Percentiles rank a stretch among this genome's conserved stretches.
Conservation (phyloP, 1,140 invertebrate species). For the Acromyrmex charruanus region DNA sequence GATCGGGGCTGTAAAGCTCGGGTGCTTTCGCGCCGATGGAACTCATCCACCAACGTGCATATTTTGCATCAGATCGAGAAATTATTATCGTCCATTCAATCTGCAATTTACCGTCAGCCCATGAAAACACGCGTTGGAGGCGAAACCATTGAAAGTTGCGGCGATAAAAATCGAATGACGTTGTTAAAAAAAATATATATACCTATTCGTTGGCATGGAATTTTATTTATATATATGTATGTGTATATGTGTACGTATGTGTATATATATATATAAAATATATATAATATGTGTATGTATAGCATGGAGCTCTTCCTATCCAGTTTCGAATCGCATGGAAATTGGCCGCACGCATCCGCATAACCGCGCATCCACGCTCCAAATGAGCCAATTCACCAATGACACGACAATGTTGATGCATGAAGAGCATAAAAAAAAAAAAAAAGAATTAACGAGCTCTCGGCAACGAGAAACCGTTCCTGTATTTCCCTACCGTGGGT, state of each 20-base stretch:
- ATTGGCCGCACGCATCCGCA: conserved; percentile 12
- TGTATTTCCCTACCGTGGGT: not conserved
- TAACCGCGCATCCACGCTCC: conserved; percentile 23
- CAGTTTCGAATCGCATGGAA: conserved; percentile 20
- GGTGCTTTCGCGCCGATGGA: conserved; percentile 25
- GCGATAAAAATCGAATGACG: conserved; percentile 61
- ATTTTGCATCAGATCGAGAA: conserved; percentile 59
- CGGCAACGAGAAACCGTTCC: not conserved
- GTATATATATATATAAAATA: not conserved
- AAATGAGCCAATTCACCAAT: conserved; percentile 69
- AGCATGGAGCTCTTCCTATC: not conserved
- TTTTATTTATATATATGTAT: not conserved
- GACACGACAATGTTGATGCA: conserved; percentile 59
- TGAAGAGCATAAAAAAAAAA: conserved; percentile 36
- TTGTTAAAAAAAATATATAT: conserved; percentile 51
- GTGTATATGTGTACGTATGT: too few species aligned
- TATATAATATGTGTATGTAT: not conserved
- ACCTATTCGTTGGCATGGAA: not conserved
- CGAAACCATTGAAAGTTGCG: conserved; percentile 44
- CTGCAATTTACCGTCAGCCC: conserved; percentile 61
- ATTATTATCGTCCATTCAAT: conserved; percentile 65
- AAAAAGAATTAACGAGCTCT: conserved; percentile 24
- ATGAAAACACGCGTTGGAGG: conserved; percentile 54
- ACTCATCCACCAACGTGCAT: conserved; percentile 11
- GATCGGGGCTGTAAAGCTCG: not conserved